Conservation (phyloP, 2,113 vertebrate genomes). For the Pachypanchax playfairii region DNA sequence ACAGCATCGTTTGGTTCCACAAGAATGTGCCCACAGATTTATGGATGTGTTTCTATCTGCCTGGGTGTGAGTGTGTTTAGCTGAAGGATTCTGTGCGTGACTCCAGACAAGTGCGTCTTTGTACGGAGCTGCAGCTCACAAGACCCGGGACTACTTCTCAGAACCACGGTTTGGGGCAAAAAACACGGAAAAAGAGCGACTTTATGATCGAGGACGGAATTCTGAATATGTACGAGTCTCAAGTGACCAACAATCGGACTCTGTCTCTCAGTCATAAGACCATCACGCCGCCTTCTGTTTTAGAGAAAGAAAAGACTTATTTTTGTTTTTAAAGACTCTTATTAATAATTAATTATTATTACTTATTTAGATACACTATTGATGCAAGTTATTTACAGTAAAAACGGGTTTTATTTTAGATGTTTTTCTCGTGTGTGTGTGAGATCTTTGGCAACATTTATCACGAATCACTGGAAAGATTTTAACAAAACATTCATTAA, state of each 20-base stretch:
- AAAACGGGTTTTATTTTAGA: too few species aligned
- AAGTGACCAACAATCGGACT: conserved; percentile 61
- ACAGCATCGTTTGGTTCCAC: conserved; percentile 36
- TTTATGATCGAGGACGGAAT: conserved; percentile 62
- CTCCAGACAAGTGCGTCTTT: conserved; percentile 60
- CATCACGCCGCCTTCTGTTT: conserved; percentile 48
- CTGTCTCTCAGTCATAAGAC: conserved; percentile 66
- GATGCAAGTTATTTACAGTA: too few species aligned
- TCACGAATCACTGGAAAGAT: too few species aligned
- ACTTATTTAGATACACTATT: too few species aligned
- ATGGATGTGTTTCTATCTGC: conserved; percentile 43
- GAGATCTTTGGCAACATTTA: too few species aligned
- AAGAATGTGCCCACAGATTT: conserved; percentile 53
- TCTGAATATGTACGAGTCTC: conserved; percentile 61
- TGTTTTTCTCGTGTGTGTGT: too few species aligned
- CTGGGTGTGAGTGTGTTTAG: conserved; percentile 56
- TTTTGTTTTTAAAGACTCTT: too few species aligned
- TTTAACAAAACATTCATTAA: too few species aligned
- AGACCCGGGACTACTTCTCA: conserved; percentile 35
- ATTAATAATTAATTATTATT: too few species aligned
- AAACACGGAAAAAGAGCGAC: conserved; percentile 46
- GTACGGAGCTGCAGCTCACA: conserved; percentile 43
- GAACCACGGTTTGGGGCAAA: conserved; percentile 43
- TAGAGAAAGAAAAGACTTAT: conserved; percentile 8
- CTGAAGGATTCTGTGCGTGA: conserved; percentile 38